Evolutionary conservation across 2,797 vertebrate species (phyloP).

Genomic region (Netta rufina): DNA sequence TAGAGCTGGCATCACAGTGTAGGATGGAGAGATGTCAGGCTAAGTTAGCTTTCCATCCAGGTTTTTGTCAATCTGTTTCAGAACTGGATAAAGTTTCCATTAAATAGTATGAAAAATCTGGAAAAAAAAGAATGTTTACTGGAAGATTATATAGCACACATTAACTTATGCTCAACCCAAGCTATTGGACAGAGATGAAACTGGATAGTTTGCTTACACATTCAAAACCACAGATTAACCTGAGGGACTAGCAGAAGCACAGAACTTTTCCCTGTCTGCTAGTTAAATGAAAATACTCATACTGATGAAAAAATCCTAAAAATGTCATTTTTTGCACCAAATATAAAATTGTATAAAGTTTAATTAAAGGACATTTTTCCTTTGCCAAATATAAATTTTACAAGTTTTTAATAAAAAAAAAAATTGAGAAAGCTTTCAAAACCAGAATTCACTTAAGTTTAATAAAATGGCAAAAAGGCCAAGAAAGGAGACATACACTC

Average conservation of each 20-base stretch:
- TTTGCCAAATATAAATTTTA: background rate
- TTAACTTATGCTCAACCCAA: background rate
- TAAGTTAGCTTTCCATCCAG: background rate
- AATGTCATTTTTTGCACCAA: background rate
- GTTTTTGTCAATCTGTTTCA: background rate
- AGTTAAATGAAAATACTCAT: background rate
- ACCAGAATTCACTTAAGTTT: background rate
- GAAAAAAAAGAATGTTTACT: background rate
- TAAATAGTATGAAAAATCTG: background rate
- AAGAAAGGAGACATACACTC: background rate
- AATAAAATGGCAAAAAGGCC: background rate
- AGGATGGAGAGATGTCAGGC: background rate
- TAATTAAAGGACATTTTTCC: background rate
- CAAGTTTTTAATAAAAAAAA: background rate
- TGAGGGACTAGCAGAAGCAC: background rate
- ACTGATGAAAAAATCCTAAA: background rate
- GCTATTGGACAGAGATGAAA: background rate
- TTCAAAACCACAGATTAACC: background rate
- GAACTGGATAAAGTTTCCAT: background rate
- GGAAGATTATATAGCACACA: background rate
- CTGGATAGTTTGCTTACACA: background rate
- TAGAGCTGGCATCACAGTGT: background rate
- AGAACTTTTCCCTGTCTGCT: background rate
- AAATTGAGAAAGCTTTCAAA: background rate
- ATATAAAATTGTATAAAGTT: background rate